Conservation (phyloP, 2,113 vertebrate genomes). For the Haplochromis burtoni region DNA sequence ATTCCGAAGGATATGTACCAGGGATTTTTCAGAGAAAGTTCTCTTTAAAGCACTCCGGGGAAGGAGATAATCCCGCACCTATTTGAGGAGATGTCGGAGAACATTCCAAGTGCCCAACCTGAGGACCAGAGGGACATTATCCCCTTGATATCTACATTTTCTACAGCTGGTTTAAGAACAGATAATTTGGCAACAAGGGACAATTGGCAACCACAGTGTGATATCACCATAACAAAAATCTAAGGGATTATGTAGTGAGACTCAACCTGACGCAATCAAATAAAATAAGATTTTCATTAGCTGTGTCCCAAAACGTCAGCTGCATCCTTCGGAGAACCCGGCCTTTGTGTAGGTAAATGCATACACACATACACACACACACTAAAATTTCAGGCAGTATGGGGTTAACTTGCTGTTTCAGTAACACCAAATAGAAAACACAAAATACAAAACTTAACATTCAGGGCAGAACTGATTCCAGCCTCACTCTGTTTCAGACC, state of each 20-base stretch:
- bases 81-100: not conserved
- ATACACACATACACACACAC: not conserved
- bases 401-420: not conserved
- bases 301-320: rapidly evolving
- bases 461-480: not conserved
- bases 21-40: not conserved
- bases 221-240: not conserved
- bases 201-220: not conserved
- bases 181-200: not conserved
- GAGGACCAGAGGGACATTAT: not conserved
- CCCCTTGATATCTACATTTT: not conserved
- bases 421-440: not conserved
- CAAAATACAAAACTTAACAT: not conserved
- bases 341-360: not conserved
- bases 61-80: not conserved
- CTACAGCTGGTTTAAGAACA: not conserved
- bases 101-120: not conserved
- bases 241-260: not conserved
- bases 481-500: not conserved
- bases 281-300: not conserved
- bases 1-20: not conserved
- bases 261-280: rapidly evolving
- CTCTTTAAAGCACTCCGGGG: not conserved
- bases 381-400: not conserved
- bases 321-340: rapidly evolving